phyloP scores from a whole-genome alignment of 2,113 vertebrate species.

The Myrmecobius fasciatus region DNA sequence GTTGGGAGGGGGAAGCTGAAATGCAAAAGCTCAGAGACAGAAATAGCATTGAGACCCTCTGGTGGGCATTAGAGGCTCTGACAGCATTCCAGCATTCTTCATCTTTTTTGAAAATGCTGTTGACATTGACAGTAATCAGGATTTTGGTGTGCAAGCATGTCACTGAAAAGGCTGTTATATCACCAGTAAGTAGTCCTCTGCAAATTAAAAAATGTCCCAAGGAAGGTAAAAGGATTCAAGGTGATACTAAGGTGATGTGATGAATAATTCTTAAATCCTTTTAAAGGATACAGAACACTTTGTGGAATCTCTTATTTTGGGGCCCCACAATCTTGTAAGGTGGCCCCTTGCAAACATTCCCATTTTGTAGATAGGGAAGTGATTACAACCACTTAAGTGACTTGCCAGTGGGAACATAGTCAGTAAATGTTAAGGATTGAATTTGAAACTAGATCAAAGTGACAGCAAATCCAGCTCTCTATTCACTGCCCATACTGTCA shows the following conservation, averaged over 20 bases:
- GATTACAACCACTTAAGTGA: neutral
- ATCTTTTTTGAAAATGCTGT: neutral
- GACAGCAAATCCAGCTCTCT: neutral
- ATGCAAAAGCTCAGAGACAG: neutral
- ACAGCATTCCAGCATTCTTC: neutral
- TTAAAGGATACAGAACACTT: neutral
- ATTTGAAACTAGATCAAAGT: neutral
- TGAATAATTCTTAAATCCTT: neutral
- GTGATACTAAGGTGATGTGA: neutral
- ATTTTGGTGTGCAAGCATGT: neutral
- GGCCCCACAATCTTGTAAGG: neutral
- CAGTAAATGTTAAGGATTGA: neutral
- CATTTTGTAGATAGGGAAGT: neutral
- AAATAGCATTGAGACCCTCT: neutral
- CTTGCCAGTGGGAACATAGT: neutral
- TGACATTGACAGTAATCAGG: neutral
- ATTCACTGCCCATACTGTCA: neutral
- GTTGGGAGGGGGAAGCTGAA: neutral
- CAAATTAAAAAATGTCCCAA: neutral
- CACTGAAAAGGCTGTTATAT: neutral
- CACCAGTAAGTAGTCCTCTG: neutral
- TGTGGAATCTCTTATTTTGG: neutral
- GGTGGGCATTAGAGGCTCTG: neutral
- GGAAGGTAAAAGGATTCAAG: neutral
- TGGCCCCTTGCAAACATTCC: neutral